phyloP scores from a whole-genome alignment of 2,888 invertebrate species.

The Ochropacha duplaris region DNA sequence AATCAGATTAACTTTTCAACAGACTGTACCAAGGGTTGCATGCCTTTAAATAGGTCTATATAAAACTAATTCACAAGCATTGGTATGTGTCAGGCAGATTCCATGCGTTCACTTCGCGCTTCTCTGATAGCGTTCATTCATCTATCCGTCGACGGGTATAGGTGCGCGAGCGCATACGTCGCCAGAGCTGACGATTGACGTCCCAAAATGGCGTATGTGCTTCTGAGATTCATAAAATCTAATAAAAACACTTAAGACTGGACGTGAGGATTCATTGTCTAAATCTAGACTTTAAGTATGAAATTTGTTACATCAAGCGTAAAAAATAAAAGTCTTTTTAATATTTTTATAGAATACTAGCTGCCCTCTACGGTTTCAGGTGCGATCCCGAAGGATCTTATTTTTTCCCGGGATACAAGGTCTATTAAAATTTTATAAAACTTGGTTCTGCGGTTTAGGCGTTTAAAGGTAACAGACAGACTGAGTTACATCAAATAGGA shows the following conservation, averaged over 20 bases:
- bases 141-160: slow-evolving; percentile 57
- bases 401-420: no score
- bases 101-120: slow-evolving; percentile 30
- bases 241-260: background rate
- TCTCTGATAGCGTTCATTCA: slow-evolving; percentile 55
- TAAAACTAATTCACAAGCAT: slow-evolving; percentile 6
- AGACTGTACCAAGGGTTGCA: background rate
- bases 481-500: no score
- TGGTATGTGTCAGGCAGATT: slow-evolving; percentile 28
- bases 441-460: no score
- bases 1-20: background rate
- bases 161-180: slow-evolving; percentile 32
- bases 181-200: slow-evolving; percentile 42
- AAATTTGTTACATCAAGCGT: no score
- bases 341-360: no score
- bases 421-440: no score
- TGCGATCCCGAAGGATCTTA: no score
- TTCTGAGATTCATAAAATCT: slow-evolving; percentile 6
- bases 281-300: no score
- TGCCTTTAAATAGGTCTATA: background rate
- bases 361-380: no score
- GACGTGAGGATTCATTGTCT: background rate
- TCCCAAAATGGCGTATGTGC: slow-evolving; percentile 21
- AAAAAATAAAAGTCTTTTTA: no score
- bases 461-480: no score